These are phyloP conservation scores for Agelaius tricolor DNA, from an alignment of 2,113 vertebrate species.

Conservation along the genomic window DNA sequence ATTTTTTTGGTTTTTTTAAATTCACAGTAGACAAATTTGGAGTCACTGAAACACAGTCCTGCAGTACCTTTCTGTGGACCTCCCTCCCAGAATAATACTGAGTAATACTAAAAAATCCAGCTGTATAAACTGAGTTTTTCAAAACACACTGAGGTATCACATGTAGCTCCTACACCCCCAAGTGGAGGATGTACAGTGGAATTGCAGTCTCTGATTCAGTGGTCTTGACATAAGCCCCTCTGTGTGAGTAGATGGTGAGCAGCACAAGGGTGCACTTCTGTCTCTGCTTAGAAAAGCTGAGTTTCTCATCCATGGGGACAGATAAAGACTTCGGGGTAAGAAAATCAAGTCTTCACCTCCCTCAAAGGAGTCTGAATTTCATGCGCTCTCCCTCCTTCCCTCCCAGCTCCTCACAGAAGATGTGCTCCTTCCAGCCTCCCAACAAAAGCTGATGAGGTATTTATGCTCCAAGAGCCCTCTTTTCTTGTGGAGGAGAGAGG, in stretches of 20 bases:
- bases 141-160: neutral
- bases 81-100: neutral
- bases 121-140: neutral
- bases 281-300: neutral
- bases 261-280: neutral
- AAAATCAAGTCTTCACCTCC: neutral
- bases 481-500: neutral
- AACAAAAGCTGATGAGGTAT: accelerated
- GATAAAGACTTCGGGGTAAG: neutral
- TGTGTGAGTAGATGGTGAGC: neutral
- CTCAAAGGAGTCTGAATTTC: neutral
- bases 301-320: neutral
- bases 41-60: neutral
- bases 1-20: neutral
- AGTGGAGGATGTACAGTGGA: accelerated
- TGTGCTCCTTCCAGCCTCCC: accelerated
- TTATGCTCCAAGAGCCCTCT: neutral
- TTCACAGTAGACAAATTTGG: neutral
- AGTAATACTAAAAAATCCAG: neutral
- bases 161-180: neutral
- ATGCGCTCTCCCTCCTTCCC: neutral
- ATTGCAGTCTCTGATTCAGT: neutral
- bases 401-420: neutral
- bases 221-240: neutral
- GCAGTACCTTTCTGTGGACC: neutral